These are phyloP conservation scores for Drosophila equinoxialis DNA, from an alignment of 1,140 invertebrate species.

Conservation along the genomic window DNA sequence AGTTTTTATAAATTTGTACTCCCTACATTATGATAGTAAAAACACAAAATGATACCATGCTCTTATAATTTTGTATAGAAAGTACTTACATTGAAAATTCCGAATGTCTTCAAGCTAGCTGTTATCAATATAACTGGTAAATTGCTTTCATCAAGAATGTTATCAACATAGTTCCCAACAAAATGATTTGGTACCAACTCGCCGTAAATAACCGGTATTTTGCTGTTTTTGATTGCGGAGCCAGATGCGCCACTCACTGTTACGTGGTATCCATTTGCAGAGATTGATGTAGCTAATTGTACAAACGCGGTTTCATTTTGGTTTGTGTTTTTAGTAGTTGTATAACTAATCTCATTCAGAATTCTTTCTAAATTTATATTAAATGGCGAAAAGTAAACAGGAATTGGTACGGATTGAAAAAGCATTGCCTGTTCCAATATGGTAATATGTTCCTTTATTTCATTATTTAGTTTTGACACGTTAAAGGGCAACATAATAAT, in stretches of 20 bases:
- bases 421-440: conserved; percentile 93
- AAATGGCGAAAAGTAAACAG: conserved; percentile 94
- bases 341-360: conserved; percentile 88
- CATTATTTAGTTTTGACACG: conserved; percentile 86
- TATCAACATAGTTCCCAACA: conserved; percentile 85
- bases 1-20: too few species aligned
- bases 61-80: too few species aligned
- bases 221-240: conserved; percentile 88
- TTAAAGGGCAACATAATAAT: conserved; percentile 92
- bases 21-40: too few species aligned
- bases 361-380: conserved; percentile 89
- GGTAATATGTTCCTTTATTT: conserved; percentile 91
- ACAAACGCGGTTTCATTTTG: conserved; percentile 87
- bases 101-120: conserved; percentile 96
- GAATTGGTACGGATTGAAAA: conserved; percentile 90
- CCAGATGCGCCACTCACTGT: conserved; percentile 89
- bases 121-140: conserved; percentile 93
- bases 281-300: conserved; percentile 92
- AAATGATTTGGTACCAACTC: conserved; percentile 86
- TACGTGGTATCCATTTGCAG: conserved; percentile 96
- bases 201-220: conserved; percentile 93
- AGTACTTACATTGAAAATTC: conserved; percentile 91
- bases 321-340: conserved; percentile 68
- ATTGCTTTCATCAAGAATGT: conserved; percentile 90
- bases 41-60: too few species aligned